A percentile compares a stretch with the other conserved stretches of the same genome.
Evolutionary conservation across 2,797 vertebrate species (phyloP).

Genomic region (Tenualosa ilisha): DNA sequence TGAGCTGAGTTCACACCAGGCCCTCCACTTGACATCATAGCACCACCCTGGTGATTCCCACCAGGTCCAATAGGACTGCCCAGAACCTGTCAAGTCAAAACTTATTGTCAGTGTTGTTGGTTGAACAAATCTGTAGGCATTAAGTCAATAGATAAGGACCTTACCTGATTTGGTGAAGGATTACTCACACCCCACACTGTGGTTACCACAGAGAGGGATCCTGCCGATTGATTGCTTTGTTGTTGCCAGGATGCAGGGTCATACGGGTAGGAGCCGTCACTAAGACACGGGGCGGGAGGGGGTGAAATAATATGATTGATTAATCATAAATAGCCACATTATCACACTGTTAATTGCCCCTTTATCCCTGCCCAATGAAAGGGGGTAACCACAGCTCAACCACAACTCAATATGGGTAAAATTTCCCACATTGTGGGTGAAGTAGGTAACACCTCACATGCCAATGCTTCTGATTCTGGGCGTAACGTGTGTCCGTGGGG

Average conservation of each 20-base stretch:
- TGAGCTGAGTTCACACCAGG: conserved; percentile 81
- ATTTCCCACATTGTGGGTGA: too few relatives aligned
- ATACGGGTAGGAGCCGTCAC: conserved; percentile 88
- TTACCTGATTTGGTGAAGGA: conserved; percentile 89
- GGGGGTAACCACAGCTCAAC: too few relatives aligned
- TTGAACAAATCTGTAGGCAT: neutral
- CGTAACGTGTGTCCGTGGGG: too few relatives aligned
- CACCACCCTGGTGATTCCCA: conserved; percentile 76
- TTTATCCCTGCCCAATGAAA: too few relatives aligned
- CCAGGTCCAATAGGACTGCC: conserved; percentile 87
- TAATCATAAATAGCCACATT: neutral
- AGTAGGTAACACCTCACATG: too few relatives aligned
- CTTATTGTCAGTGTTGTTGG: neutral
- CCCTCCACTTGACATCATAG: conserved; percentile 81
- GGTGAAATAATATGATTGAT: neutral
- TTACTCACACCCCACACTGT: conserved; percentile 94
- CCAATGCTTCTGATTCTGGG: too few relatives aligned
- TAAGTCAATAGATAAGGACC: conserved; percentile 23
- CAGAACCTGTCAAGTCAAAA: conserved; percentile 71
- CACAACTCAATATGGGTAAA: too few relatives aligned
- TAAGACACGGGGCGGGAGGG: conserved; percentile 50
- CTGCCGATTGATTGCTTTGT: conserved; percentile 84
- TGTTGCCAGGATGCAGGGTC: conserved; percentile 84
- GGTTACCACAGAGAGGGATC: conserved; percentile 91
- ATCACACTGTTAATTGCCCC: neutral